Percentiles rank a stretch among this genome's conserved stretches.
phyloP scores from a whole-genome alignment of 2,888 invertebrate genomes.

The Acronicta leporina region DNA sequence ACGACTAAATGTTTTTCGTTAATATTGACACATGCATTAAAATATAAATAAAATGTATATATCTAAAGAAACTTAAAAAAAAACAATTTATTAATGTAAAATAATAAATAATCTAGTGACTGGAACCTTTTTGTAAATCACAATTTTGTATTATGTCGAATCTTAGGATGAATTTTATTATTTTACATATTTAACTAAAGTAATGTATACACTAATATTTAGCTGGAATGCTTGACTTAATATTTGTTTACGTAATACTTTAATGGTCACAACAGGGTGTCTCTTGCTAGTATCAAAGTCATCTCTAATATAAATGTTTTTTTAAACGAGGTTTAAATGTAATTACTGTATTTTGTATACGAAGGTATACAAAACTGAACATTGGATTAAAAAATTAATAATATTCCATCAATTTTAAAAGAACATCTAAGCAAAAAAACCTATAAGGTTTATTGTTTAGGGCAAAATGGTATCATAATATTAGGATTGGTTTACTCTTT shows the following conservation, averaged over 20 bases:
- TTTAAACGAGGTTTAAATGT: too few species aligned
- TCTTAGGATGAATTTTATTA: conserved; percentile 34
- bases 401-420: too few species aligned
- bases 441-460: too few species aligned
- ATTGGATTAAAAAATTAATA: too few species aligned
- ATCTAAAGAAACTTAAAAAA: conserved; percentile 22
- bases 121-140: conserved; percentile 63
- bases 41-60: conserved; percentile 58
- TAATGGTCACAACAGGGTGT: conserved; percentile 42
- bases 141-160: conserved; percentile 52
- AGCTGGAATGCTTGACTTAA: conserved; percentile 30
- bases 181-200: conserved; percentile 36
- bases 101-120: conserved; percentile 61
- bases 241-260: conserved; percentile 22
- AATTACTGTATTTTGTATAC: too few species aligned
- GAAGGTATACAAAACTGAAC: too few species aligned
- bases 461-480: too few species aligned
- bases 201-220: conserved; percentile 15
- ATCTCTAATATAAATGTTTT: too few species aligned
- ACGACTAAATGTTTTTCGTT: conserved; percentile 83
- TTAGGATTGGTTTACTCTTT: too few species aligned
- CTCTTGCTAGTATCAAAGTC: conserved; percentile 20
- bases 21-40: conserved; percentile 84
- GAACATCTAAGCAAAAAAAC: too few species aligned
- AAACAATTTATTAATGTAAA: conserved; percentile 47